Conservation (phyloP, 2,888 invertebrate species). For the Strigamia maritima region DNA sequence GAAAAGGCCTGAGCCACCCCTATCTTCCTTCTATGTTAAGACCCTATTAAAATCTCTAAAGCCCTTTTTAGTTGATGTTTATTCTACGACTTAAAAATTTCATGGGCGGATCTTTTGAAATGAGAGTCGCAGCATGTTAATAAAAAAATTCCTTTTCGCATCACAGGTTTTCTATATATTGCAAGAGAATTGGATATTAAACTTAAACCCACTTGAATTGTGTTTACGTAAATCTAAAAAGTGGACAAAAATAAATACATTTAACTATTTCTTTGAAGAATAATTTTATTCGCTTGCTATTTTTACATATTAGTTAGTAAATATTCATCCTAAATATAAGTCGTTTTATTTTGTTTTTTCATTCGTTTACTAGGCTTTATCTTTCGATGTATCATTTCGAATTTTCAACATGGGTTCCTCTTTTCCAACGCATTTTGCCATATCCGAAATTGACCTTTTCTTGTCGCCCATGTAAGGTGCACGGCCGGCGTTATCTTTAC, state of each 20-base stretch:
- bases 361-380: too few relatives aligned
- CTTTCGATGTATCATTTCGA: too few relatives aligned
- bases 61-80: neutral
- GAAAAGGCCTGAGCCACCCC: neutral
- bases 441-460: neutral
- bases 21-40: neutral
- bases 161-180: neutral
- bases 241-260: too few relatives aligned
- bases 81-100: slow-evolving; percentile 15
- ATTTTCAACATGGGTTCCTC: too few relatives aligned
- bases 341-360: too few relatives aligned
- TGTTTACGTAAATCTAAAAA: too few relatives aligned
- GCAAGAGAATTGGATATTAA: too few relatives aligned
- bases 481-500: neutral
- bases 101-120: slow-evolving; percentile 13
- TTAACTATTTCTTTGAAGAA: too few relatives aligned
- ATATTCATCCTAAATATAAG: too few relatives aligned
- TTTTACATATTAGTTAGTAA: too few relatives aligned
- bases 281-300: too few relatives aligned
- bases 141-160: neutral
- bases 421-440: neutral
- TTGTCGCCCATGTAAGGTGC: neutral
- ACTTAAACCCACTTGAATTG: too few relatives aligned
- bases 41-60: slow-evolving; percentile 1
- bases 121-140: neutral